Evolutionary conservation across 1,140 invertebrate genomes (phyloP).

Genomic region (Chironomus tepperi): DNA sequence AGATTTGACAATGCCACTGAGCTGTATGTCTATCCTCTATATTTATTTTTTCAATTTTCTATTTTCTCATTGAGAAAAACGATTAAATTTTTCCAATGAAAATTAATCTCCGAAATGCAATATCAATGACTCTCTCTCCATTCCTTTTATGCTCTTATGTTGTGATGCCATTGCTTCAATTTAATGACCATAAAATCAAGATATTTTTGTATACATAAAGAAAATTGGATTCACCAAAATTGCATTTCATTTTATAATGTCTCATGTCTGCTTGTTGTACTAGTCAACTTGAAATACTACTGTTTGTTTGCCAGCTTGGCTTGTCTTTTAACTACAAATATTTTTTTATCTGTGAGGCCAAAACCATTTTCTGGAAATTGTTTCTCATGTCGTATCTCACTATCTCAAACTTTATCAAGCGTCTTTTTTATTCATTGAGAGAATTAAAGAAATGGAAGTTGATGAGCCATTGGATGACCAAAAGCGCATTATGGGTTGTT

Average conservation of each 20-base stretch:
- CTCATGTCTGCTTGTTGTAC: not conserved
- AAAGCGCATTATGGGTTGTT: no score
- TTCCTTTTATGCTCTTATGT: not conserved
- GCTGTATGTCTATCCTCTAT: no score
- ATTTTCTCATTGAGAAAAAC: not conserved
- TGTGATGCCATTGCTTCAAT: not conserved
- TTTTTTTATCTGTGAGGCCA: not conserved
- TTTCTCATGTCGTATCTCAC: not conserved
- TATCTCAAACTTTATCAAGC: not conserved
- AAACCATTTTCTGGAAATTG: not conserved
- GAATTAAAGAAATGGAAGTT: not conserved
- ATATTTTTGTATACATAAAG: not conserved
- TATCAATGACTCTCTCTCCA: not conserved
- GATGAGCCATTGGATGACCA: not conserved
- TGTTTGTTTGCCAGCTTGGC: not conserved
- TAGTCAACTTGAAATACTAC: no score
- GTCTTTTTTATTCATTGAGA: not conserved
- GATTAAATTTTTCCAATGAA: not conserved
- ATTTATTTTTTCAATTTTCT: not conserved
- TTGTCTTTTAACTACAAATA: no score
- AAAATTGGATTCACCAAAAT: not conserved
- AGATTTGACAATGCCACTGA: no score
- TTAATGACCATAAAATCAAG: conserved; percentile 3
- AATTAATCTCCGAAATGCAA: not conserved
- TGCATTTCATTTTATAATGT: not conserved